Evolutionary conservation across 1,140 invertebrate species (phyloP).

Genomic region (Procambarus clarkii): DNA sequence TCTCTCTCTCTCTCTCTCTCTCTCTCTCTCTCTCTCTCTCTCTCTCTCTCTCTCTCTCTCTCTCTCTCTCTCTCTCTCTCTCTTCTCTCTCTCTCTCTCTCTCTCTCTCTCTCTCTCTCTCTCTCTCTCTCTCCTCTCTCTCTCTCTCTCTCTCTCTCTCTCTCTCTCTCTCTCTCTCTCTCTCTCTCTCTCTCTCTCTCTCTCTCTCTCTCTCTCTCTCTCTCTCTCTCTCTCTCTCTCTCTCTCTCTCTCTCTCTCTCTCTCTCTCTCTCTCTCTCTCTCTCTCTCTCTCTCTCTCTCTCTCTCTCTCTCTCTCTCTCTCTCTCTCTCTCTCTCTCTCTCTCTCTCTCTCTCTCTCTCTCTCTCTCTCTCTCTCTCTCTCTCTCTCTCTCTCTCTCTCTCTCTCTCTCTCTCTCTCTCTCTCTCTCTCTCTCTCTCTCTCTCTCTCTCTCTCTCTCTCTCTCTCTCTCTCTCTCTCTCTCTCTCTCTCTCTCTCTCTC

Average conservation of each 20-base stretch:
- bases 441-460: conserved; percentile 23
- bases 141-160: not conserved
- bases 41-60: not conserved
- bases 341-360: not conserved
- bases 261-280: not conserved
- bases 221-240: not conserved
- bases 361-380: not conserved
- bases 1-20: not conserved
- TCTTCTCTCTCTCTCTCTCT: not conserved
- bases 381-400: not conserved
- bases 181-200: not conserved
- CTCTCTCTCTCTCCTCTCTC: not conserved
- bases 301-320: not conserved
- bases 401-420: not conserved
- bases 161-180: not conserved
- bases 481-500: conserved; percentile 16
- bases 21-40: not conserved
- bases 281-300: not conserved
- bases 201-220: not conserved
- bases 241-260: not conserved
- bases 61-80: not conserved
- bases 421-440: not conserved
- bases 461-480: conserved; percentile 23
- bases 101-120: not conserved
- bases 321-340: not conserved